A percentile compares a stretch with the other conserved stretches of the same genome.
These are phyloP conservation scores for Amblyopsis rosae DNA, from an alignment of 2,113 vertebrate genomes.

Conservation along the genomic window DNA sequence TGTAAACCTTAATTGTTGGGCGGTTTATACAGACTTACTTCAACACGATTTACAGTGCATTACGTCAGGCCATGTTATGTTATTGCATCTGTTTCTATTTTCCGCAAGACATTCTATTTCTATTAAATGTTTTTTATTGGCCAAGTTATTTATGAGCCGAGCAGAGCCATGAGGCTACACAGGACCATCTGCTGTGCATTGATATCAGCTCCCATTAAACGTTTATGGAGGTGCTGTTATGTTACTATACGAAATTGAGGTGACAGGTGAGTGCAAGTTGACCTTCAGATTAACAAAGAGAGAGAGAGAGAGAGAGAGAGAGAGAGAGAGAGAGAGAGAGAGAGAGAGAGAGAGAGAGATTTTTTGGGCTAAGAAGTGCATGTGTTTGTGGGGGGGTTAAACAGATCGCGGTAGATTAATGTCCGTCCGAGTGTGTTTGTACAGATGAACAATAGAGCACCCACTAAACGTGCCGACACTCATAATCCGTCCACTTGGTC, in stretches of 20 bases:
- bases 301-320: constrained; percentile 25
- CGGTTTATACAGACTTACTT: neutral
- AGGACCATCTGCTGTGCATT: constrained; percentile 67
- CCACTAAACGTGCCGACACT: constrained; percentile 22
- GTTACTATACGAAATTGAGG: constrained; percentile 46
- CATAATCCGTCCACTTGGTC: constrained; percentile 41
- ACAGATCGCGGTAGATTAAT: neutral
- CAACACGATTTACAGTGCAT: neutral
- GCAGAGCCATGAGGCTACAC: constrained; percentile 30
- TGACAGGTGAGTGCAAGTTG: constrained; percentile 49
- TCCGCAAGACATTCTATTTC: constrained; percentile 42
- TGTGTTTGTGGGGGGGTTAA: constrained; percentile 1
- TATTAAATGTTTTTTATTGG: constrained; percentile 58
- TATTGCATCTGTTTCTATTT: constrained; percentile 31
- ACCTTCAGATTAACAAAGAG: constrained; percentile 53
- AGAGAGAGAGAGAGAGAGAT: neutral
- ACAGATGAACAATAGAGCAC: constrained; percentile 19
- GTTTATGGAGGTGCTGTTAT: constrained; percentile 50
- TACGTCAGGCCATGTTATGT: constrained; percentile 18
- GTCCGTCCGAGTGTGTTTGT: constrained; percentile 4
- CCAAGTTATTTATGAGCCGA: constrained; percentile 36
- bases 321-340: neutral
- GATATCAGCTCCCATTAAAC: constrained; percentile 68
- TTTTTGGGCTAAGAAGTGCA: neutral
- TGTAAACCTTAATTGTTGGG: neutral